Base-by-base conservation (phyloP, 92 coral and sea anemone species). In the Phenganax subtilis region DNA sequence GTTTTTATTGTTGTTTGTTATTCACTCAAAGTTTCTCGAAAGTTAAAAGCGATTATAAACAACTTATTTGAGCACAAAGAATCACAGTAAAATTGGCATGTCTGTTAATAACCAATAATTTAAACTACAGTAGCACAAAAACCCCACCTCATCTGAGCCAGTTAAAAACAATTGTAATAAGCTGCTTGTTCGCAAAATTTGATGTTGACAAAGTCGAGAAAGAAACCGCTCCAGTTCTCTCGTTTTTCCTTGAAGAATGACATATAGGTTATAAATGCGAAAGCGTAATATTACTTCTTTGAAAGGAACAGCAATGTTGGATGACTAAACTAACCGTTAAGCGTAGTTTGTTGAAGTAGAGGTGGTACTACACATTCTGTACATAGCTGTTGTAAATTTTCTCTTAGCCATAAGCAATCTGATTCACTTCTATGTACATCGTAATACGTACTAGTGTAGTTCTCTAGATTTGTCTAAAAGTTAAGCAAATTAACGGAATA, bases 381-480 rank as follows among this genome's bases (percentile, higher is more conserved):
- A 70, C 96, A 87, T 37, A 93, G 70, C 25, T 89, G 91, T 71
- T 93, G 90, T 68, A 93, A 86, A n/a, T 96, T 96, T 12, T 91
- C 87, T 84, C 89, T 93, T 10, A 93, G 86, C 98, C 98, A 93
- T n/a, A 88, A 88, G 84, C 92, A 93, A 83, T 93, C 97, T 78
- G 90, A 91, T 61, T 93, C 98, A 84, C 98, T 93, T 57, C 98
- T 86, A 73, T 93, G 97, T 28, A 93, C 98, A 84, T 92, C 98
- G 84, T 93, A 93, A 28, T 86, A 86, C 0, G 97, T 87, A 72
- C 84, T 86, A 44, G 91, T 87, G 59, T 86, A 93, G 72, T 91
- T 81, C 16, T 89, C 87, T 68, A 87, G 84, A 29, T 93, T 93
- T 10, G 98, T 93, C 98, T 93, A 58, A 37, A 70, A 63, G 29